phyloP scores from a whole-genome alignment of 2,113 vertebrate species.

The Paratilapia polleni region DNA sequence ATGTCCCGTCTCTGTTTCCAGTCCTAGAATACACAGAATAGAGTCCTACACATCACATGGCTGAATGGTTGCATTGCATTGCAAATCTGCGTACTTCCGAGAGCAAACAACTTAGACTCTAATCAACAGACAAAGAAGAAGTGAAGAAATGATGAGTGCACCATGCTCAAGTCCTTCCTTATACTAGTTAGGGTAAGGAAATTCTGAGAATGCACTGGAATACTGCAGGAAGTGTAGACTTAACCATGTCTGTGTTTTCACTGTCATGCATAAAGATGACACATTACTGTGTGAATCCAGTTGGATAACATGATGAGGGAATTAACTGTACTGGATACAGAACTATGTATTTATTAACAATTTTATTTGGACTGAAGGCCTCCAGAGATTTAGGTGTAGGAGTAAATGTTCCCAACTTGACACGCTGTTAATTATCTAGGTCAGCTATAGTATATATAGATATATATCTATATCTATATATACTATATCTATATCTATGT shows the following conservation, averaged over 20 bases:
- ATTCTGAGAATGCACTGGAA: not conserved
- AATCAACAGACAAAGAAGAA: slow-evolving; percentile 23
- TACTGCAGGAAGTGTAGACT: slow-evolving; percentile 21
- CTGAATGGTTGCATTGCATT: not conserved
- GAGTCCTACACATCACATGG: not conserved
- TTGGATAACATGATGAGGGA: slow-evolving; percentile 60
- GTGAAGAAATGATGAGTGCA: slow-evolving; percentile 14
- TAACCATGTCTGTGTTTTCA: slow-evolving; percentile 49
- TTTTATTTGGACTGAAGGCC: slow-evolving; percentile 44
- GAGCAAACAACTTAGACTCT: slow-evolving; percentile 27
- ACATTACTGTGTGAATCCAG: slow-evolving; percentile 47
- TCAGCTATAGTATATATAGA: slow-evolving; percentile 8
- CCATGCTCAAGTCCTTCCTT: slow-evolving; percentile 28
- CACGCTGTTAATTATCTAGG: slow-evolving; percentile 25
- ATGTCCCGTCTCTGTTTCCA: not conserved
- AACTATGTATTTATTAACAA: slow-evolving; percentile 57
- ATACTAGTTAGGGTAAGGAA: not conserved
- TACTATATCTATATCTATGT: no score
- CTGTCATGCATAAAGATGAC: slow-evolving; percentile 57
- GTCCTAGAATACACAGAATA: not conserved
- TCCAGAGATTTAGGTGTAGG: slow-evolving; percentile 32
- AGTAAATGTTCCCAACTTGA: slow-evolving; percentile 37
- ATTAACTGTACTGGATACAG: slow-evolving; percentile 49
- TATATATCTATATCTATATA: no score
- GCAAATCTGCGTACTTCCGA: not conserved